phyloP scores from a whole-genome alignment of 2,888 invertebrate species.

The Catocala fraxini region DNA sequence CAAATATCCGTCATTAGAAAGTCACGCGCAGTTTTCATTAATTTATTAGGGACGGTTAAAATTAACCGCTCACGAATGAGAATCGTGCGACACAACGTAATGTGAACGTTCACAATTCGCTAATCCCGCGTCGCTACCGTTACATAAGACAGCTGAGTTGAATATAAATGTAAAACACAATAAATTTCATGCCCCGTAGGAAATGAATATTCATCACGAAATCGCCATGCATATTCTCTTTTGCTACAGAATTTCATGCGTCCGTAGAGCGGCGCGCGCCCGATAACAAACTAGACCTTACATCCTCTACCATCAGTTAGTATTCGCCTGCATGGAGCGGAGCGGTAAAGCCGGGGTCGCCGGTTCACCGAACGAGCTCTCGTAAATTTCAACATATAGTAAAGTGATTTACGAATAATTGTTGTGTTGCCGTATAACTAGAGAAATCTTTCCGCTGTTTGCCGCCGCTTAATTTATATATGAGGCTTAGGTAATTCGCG shows the following conservation, averaged over 20 bases:
- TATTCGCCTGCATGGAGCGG: constrained; percentile 63
- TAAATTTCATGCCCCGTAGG: constrained; percentile 88
- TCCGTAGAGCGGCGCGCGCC: constrained; percentile 63
- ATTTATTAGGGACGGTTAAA: constrained; percentile 76
- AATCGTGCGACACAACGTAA: constrained; percentile 78
- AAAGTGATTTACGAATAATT: constrained; percentile 88
- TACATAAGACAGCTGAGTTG: constrained; percentile 87
- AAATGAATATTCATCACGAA: constrained; percentile 88
- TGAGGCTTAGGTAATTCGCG: constrained; percentile 88
- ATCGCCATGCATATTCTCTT: constrained; percentile 88
- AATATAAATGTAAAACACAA: constrained; percentile 88
- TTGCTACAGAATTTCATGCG: constrained; percentile 80
- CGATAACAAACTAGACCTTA: constrained; percentile 76
- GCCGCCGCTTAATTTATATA: constrained; percentile 87
- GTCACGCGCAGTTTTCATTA: constrained; percentile 76
- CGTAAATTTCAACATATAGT: constrained; percentile 88
- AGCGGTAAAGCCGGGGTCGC: constrained; percentile 72
- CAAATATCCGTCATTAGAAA: constrained; percentile 71
- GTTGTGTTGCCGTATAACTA: constrained; percentile 87
- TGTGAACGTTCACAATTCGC: constrained; percentile 85
- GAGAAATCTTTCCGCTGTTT: constrained; percentile 88
- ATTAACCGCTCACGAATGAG: constrained; percentile 75
- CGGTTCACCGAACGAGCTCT: constrained; percentile 72
- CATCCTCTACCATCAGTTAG: constrained; percentile 63
- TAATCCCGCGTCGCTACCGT: constrained; percentile 87